phyloP scores from a whole-genome alignment of 2,113 vertebrate genomes.

The Mugil cephalus region DNA sequence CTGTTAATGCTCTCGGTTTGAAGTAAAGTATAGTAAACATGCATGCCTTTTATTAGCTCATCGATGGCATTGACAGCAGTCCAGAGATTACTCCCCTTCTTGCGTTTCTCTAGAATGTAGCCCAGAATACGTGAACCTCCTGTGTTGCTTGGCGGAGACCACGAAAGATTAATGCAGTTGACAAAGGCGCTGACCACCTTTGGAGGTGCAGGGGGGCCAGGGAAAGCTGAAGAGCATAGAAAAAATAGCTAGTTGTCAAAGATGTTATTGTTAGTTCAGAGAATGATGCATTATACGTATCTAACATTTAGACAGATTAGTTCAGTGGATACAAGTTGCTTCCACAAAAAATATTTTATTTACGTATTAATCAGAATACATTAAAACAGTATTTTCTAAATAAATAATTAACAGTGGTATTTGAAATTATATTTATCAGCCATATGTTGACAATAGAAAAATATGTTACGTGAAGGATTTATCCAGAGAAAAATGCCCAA shows the following conservation, averaged over 20 bases:
- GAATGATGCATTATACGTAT: too few species aligned
- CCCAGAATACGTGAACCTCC: constrained; percentile 86
- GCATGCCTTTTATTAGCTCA: constrained; percentile 83
- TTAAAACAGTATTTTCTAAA: too few species aligned
- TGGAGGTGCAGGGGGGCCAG: constrained; percentile 86
- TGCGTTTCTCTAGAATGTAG: constrained; percentile 90
- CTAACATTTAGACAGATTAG: too few species aligned
- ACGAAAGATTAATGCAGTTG: constrained; percentile 84
- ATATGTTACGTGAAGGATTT: too few species aligned
- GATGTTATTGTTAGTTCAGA: neutral
- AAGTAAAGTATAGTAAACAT: neutral
- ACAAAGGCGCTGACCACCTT: constrained; percentile 83
- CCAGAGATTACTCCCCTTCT: constrained; percentile 90
- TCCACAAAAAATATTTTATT: too few species aligned
- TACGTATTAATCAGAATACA: too few species aligned
- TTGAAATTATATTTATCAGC: too few species aligned
- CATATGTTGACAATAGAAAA: too few species aligned
- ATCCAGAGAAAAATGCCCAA: too few species aligned
- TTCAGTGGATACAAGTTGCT: too few species aligned
- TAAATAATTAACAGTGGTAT: too few species aligned
- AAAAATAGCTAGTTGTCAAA: neutral
- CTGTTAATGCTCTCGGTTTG: neutral
- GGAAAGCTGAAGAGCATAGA: constrained; percentile 80
- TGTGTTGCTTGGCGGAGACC: constrained; percentile 83
- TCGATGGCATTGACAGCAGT: constrained; percentile 80